Base-by-base conservation (phyloP, 2,797 vertebrate genomes). In the Cottoperca gobio region DNA sequence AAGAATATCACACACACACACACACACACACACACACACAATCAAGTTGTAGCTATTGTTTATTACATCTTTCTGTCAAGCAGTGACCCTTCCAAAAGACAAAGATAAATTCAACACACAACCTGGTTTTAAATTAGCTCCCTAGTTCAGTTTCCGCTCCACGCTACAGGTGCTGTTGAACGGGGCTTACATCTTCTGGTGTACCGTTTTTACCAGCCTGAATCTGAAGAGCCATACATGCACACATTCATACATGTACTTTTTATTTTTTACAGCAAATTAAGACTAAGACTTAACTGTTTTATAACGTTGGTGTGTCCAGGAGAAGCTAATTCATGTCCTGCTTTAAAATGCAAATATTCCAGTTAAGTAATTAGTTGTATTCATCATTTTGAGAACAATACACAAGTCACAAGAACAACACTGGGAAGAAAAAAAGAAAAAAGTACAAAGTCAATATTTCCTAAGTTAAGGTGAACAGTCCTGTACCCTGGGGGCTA, bases 341-440 rank as follows among this genome's bases (percentile, higher is more conserved):
- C 57, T 78, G n/a, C n/a, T 83, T 88, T 61, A 70, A 78, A 77
- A 87, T 63, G 73, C 67, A 90, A 81, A 86, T 70, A 77, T 94
- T 95, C 93, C 89, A 94, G 93, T 94, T 92, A 88, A 62, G 68
- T 75, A 77, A 80, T 86, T 72, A 55, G 57, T 81, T 89, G 78
- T 68, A 82, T 69, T 86, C 61, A 77, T 83, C 69, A 78, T 86
- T 84, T 87, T 68, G 71, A 78, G 49, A 89, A 84, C 79, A 88
- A 69, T 83, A 86, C 79, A 83, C 82, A 86, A 86, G 81, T 82
- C 57, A 91, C 82, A 84, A 92, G 75, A 74, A 89, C 75, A 84
- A 89, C 74, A 91, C 75, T 61, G 49, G 61, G 52, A 55, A 16
- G 59, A 59, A 46, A 58, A 70, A 64, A 74, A 45, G 28, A 33